Conservation (phyloP, 2,797 vertebrate species). For the Glyptemys insculpta region DNA sequence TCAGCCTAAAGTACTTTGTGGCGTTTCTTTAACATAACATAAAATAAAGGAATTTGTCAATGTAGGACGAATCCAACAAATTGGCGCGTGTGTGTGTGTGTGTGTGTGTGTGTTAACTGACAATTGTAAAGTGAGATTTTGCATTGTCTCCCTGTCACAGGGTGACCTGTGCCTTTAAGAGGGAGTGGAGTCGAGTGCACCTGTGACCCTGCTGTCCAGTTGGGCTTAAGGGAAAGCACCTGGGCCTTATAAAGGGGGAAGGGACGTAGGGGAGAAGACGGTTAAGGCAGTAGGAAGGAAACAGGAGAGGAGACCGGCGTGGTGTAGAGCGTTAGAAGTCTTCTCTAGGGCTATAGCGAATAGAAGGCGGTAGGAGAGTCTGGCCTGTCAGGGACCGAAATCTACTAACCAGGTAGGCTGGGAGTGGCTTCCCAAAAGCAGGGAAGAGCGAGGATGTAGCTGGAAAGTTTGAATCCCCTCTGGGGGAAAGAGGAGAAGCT, state of each 20-base stretch:
- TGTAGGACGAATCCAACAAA: background rate
- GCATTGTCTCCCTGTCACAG: background rate
- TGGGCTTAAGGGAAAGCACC: no score
- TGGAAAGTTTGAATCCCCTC: background rate
- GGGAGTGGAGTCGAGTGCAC: background rate
- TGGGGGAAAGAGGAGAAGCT: background rate
- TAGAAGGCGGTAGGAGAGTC: background rate
- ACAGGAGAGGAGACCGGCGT: no score
- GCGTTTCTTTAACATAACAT: background rate
- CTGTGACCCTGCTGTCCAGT: background rate
- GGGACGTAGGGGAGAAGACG: fast-evolving
- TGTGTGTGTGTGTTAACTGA: background rate
- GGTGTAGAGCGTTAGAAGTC: fast-evolving
- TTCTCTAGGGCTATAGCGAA: no score
- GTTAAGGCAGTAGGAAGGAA: no score
- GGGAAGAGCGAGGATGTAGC: no score
- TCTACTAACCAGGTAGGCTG: background rate
- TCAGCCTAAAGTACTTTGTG: background rate
- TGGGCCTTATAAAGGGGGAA: background rate
- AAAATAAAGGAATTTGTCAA: background rate
- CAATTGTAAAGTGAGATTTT: background rate
- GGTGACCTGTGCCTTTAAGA: background rate
- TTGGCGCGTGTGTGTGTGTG: background rate
- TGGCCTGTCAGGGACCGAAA: background rate
- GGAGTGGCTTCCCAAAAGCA: background rate